These are phyloP conservation scores for Aurelia aurita DNA, from an alignment of 30 jellyfish, hydroid and myxozoan species.

Conservation along the genomic window DNA sequence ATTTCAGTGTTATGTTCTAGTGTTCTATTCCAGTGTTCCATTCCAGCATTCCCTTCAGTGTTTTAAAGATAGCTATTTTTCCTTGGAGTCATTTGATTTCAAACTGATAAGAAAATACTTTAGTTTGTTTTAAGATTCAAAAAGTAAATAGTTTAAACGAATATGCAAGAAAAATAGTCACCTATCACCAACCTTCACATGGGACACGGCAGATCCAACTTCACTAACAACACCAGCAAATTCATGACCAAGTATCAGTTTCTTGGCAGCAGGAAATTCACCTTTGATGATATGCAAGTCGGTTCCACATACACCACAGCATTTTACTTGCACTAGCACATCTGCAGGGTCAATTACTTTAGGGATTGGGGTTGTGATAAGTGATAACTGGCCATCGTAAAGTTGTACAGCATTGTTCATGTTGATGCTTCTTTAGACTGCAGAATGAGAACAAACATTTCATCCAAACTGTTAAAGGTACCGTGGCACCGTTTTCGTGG, in stretches of 20 bases:
- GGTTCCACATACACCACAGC: conserved; percentile 89
- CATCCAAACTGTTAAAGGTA: no score
- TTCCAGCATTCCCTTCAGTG: no score
- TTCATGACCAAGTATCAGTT: conserved; percentile 81
- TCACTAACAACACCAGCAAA: conserved; percentile 82
- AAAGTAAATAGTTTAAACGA: no score
- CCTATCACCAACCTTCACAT: conserved; percentile 88
- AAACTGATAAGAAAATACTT: no score
- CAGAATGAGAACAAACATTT: no score
- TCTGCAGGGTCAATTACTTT: conserved; percentile 53
- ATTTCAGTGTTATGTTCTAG: no score
- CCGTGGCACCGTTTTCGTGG: no score
- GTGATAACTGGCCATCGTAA: conserved; percentile 67
- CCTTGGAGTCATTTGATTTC: no score
- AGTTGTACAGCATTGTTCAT: conserved; percentile 84
- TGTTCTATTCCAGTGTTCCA: no score
- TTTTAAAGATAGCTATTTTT: no score
- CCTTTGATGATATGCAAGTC: conserved; percentile 73
- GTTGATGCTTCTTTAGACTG: not conserved
- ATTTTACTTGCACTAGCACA: conserved; percentile 69
- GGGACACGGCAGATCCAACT: conserved; percentile 65
- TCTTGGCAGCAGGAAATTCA: conserved; percentile 74
- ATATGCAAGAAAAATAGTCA: not conserved
- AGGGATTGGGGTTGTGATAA: conserved; percentile 75
- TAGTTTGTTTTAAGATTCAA: no score